Percentiles rank a stretch among this genome's conserved stretches.
Conservation (phyloP, 2,888 invertebrate species). For the Yponomeuta sedellus region DNA sequence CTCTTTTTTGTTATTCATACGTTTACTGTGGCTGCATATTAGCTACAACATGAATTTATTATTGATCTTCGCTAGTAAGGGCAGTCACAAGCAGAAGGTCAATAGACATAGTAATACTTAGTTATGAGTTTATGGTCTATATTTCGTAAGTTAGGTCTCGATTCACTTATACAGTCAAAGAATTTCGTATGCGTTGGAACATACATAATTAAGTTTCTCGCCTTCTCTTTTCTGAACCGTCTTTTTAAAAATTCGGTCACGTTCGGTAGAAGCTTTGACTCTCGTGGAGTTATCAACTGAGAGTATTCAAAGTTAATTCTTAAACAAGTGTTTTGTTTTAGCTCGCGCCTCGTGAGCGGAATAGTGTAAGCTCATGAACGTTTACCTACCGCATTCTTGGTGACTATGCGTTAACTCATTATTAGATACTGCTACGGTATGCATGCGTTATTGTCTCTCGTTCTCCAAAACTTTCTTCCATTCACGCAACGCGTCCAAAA, state of each 20-base stretch:
- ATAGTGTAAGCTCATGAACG: conserved; percentile 8
- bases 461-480: neutral
- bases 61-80: no score
- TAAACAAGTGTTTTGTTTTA: conserved; percentile 4
- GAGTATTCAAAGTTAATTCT: neutral
- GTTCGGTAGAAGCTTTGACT: neutral
- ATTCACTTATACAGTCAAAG: neutral
- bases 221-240: neutral
- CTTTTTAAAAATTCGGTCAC: neutral
- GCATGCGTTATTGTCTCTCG: neutral
- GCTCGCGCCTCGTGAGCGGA: neutral
- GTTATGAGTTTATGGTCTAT: neutral
- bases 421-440: neutral
- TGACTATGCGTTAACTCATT: neutral
- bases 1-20: no score
- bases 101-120: no score
- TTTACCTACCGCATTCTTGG: conserved; percentile 13
- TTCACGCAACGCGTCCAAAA: neutral
- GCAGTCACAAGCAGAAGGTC: no score
- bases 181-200: neutral
- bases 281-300: neutral
- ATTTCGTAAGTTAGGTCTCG: neutral
- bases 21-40: no score
- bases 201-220: neutral
- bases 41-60: no score